Evolutionary conservation across 2,888 invertebrate species (phyloP), one percentile per base, ranked within the genome.

Genomic region (Chrysolina haemoptera): DNA sequence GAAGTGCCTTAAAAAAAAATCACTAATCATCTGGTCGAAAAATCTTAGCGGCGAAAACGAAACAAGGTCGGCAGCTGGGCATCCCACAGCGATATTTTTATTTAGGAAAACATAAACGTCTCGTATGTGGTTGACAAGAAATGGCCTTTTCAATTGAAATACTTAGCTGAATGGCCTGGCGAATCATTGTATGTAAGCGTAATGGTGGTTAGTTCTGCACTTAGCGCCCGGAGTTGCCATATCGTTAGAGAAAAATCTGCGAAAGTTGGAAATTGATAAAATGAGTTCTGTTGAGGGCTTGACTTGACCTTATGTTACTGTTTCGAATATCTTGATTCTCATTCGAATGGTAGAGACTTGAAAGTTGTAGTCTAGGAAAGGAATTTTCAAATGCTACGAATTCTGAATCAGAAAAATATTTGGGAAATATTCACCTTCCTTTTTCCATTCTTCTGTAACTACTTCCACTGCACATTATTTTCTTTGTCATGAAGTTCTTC

Each of bases 81-180:
- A 55, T 9, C 55, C 55, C 12, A 50, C 66, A 3, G 43, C 63
- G 16, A 66, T 66, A 66, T 66, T 50, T 66, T 66, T 43, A n/a
- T 14, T 35, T 35, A 11, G 22, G 16, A 66, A 66, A 66, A 66
- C 50, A 66, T 66, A 66, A 66, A 66, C 48, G 46, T 27, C 50
- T 66, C 50, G 66, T 66, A 50, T 66, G 66, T 18, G 50, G 27
- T 50, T 66, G 66, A 66, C 66, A 50, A 66, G 66, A 66, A 66
- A 50, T 66, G 66, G 66, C 50, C 35, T 66, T 66, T 66, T 66
- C 66, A 66, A 50, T 66, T 43, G 46, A 66, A 66, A 66, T 66
- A 66, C 66, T 66, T 35, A 66, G 66, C 22, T 27, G 50, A 66
- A 66, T 50, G 22, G 50, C 18, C 27, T 48, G 50, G 50, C 50